Conservation (phyloP, 2,888 invertebrate genomes). For the Phyto melanocephala region DNA sequence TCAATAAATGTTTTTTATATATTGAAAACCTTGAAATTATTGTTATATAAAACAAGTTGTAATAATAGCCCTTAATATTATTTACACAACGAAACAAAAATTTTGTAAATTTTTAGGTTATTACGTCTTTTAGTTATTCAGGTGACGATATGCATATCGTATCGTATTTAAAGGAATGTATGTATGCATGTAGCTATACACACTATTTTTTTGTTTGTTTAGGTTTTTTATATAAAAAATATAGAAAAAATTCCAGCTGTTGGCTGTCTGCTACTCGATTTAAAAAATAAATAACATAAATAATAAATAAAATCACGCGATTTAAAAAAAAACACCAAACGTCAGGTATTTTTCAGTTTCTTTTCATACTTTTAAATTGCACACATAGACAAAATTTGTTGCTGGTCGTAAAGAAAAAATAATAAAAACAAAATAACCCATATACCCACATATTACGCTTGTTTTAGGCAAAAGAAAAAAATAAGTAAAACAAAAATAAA, state of each 20-base stretch:
- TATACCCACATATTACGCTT: background rate
- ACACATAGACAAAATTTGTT: background rate
- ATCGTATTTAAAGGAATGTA: too few species aligned
- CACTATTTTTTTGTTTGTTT: background rate
- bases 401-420: background rate
- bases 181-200: background rate
- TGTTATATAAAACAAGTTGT: too few species aligned
- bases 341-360: background rate
- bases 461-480: background rate
- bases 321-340: background rate
- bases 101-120: too few species aligned
- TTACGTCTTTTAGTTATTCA: too few species aligned
- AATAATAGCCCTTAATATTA: too few species aligned
- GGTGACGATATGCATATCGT: too few species aligned
- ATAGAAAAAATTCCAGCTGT: background rate
- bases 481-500: too few species aligned
- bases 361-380: background rate
- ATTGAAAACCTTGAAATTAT: too few species aligned
- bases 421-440: background rate
- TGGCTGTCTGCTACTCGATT: background rate
- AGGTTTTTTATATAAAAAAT: background rate
- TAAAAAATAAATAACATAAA: constrained; percentile 1
- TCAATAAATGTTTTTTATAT: too few species aligned
- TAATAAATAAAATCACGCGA: constrained; percentile 32
- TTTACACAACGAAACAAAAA: too few species aligned